Base-by-base conservation (phyloP, 1,140 invertebrate genomes). In the Macrostomum lignano region DNA sequence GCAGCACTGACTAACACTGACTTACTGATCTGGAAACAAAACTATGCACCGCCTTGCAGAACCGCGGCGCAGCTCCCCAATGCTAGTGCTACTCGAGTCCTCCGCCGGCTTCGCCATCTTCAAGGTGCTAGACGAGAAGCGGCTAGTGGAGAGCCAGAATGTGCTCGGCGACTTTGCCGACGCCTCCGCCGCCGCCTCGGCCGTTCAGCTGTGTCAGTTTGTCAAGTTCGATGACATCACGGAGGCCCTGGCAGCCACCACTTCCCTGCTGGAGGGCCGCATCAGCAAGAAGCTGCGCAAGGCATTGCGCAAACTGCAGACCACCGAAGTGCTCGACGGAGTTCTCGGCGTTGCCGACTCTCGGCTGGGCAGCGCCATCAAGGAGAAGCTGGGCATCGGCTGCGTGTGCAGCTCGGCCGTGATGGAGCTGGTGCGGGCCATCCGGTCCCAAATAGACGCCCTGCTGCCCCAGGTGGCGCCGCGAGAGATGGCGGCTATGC, bases 21-120 rank as follows among this genome's bases (percentile, higher is more conserved):
- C n/a, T n/a, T n/a, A n/a, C n/a, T n/a, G n/a, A n/a, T n/a, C n/a
- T n/a, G n/a, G n/a, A n/a, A n/a, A n/a, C n/a, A n/a, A n/a, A n/a
- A n/a, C n/a, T n/a, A n/a, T n/a, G n/a, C n/a, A n/a, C n/a, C n/a
- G n/a, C n/a, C n/a, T n/a, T n/a, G n/a, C n/a, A n/a, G n/a, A n/a
- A n/a, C n/a, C n/a, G n/a, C n/a, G n/a, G n/a, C n/a, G n/a, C n/a
- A n/a, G n/a, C n/a, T n/a, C n/a, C n/a, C n/a, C n/a, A n/a, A 94
- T 94, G 84, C 71, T 93, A 62, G 75, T 93, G 37, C 58, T 93
- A 31, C 93, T 91, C 48, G 84, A 93, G 66, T 88, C 81, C 13
- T 66, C 84, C 30, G 76, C 78, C 36, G 84, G 84, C 31, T 93
- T 84, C 63, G 84, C 84, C 20, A 70, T 94, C 45, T 94, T 93